These are phyloP conservation scores for Corythornis vintsioides DNA, from an alignment of 2,113 vertebrate species.

Conservation along the genomic window DNA sequence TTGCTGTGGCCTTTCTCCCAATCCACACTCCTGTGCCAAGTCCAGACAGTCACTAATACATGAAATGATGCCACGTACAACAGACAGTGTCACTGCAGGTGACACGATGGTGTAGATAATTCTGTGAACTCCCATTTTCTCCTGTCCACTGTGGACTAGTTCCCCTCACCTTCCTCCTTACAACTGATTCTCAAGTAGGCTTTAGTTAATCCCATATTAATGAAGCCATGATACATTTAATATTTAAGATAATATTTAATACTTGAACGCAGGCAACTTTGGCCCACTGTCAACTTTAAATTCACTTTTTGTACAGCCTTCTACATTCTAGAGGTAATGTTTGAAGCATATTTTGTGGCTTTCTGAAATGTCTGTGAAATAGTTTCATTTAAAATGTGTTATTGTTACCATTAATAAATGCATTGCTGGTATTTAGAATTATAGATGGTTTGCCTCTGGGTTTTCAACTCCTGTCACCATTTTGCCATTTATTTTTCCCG, in stretches of 20 bases:
- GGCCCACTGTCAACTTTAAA: not conserved
- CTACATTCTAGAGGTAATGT: not conserved
- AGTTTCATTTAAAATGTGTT: not conserved
- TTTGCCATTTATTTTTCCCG: not conserved
- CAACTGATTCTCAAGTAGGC: not conserved
- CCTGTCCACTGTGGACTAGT: fast-evolving
- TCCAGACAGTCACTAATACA: fast-evolving
- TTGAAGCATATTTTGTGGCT: not conserved
- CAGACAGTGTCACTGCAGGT: not conserved
- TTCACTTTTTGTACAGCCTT: not conserved
- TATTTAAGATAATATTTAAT: too few species aligned
- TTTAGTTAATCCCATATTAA: not conserved
- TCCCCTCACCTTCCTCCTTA: not conserved
- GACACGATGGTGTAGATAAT: not conserved
- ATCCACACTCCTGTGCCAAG: fast-evolving
- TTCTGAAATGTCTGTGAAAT: not conserved
- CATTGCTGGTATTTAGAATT: not conserved
- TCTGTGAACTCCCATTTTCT: not conserved
- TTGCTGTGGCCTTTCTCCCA: not conserved
- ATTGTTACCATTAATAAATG: not conserved
- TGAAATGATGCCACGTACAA: not conserved
- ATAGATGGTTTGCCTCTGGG: not conserved
- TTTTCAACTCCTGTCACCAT: not conserved
- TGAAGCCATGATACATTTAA: not conserved
- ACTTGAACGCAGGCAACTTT: not conserved